Evolutionary conservation across 1,140 invertebrate species (phyloP).

Genomic region (Drosophila nikananu): DNA sequence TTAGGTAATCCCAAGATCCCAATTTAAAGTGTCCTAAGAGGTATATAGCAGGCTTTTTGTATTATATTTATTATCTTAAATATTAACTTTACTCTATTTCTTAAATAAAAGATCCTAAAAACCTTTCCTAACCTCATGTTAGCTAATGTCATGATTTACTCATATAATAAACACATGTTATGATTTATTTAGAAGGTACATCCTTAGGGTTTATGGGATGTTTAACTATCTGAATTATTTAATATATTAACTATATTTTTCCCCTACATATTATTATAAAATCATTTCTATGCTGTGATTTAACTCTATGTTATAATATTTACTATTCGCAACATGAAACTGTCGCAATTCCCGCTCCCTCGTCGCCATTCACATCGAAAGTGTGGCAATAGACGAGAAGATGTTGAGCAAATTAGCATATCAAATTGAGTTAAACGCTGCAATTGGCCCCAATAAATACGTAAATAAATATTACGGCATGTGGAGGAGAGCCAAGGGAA

Average conservation of each 20-base stretch:
- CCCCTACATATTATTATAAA: no score
- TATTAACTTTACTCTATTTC: neutral
- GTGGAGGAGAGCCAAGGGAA: constrained; percentile 20
- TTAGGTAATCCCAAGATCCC: neutral
- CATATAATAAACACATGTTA: neutral
- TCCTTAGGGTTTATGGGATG: no score
- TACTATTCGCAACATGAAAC: neutral
- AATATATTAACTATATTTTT: no score
- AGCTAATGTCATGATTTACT: neutral
- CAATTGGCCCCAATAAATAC: constrained; percentile 60
- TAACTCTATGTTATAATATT: neutral
- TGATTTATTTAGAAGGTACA: no score
- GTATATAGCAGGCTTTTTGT: no score
- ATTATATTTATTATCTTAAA: neutral
- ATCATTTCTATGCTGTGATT: no score
- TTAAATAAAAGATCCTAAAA: neutral
- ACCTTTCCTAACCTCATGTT: neutral
- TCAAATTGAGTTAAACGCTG: constrained; percentile 79
- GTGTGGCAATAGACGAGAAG: constrained; percentile 37
- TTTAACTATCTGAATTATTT: no score
- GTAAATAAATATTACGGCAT: constrained; percentile 43
- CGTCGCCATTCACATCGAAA: constrained; percentile 34
- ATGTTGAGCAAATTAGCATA: constrained; percentile 73
- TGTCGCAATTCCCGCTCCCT: constrained; percentile 4
- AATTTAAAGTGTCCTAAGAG: no score